These are phyloP conservation scores for Pycnomerus fuliginosus DNA, from an alignment of 2,888 invertebrate species.

Conservation along the genomic window DNA sequence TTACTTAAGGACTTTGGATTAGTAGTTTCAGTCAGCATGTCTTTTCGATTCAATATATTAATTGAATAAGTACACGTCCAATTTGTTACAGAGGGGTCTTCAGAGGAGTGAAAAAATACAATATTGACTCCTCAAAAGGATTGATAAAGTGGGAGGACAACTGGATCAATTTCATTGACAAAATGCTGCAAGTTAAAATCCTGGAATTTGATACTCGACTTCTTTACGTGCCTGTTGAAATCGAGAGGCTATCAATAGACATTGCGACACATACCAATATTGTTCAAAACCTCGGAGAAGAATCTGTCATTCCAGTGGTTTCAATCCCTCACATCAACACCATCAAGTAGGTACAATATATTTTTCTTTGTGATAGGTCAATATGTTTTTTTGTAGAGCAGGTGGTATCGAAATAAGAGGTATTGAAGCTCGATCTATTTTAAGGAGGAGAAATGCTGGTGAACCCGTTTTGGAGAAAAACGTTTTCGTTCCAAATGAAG, in stretches of 20 bases:
- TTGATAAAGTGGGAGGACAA: constrained; percentile 52
- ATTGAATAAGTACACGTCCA: too few species aligned
- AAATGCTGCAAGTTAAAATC: constrained; percentile 76
- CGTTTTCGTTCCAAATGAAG: background rate
- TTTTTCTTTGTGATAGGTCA: background rate
- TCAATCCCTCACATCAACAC: constrained; percentile 48
- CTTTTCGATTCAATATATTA: too few species aligned
- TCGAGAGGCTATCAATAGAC: constrained; percentile 55
- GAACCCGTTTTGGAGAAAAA: constrained; percentile 1
- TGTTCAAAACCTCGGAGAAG: too few species aligned
- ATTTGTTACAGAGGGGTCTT: constrained; percentile 41
- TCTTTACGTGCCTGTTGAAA: constrained; percentile 67
- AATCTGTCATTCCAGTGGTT: constrained; percentile 37
- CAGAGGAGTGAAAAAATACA: constrained; percentile 31
- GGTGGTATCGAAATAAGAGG: constrained; percentile 1
- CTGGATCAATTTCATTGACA: constrained; percentile 88
- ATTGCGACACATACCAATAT: too few species aligned
- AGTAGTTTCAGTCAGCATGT: too few species aligned
- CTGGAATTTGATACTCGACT: constrained; percentile 66
- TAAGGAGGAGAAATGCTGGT: background rate
- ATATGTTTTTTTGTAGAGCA: background rate
- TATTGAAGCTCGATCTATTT: background rate
- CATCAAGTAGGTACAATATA: constrained; percentile 31
- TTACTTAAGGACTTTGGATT: too few species aligned
- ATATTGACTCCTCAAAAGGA: constrained; percentile 25